Conservation (phyloP, 2,797 vertebrate species). For the Spizella passerina region DNA sequence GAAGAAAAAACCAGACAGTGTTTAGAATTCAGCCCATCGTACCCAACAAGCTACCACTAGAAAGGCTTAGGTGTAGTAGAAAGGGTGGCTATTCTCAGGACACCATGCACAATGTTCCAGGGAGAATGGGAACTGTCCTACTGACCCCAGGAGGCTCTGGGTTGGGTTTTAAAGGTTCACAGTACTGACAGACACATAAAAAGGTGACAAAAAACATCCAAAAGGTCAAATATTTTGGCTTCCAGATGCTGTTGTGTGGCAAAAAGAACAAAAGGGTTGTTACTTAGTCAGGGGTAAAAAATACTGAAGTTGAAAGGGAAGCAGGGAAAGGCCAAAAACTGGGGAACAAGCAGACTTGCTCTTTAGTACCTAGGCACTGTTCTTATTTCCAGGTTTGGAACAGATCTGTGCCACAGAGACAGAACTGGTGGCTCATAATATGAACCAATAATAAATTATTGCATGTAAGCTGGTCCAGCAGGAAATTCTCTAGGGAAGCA, state of each 20-base stretch:
- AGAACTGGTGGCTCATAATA: background rate
- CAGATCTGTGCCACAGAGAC: background rate
- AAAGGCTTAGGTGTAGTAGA: background rate
- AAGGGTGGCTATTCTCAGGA: background rate
- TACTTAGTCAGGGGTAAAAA: background rate
- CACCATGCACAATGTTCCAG: background rate
- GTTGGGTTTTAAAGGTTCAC: background rate
- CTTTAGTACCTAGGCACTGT: background rate
- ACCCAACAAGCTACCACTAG: background rate
- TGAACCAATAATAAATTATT: slow-evolving; percentile 24
- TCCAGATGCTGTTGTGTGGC: slow-evolving; percentile 6
- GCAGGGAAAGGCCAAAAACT: background rate
- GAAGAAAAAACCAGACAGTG: background rate
- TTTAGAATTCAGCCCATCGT: background rate
- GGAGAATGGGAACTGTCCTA: background rate
- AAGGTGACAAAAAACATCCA: slow-evolving; percentile 13
- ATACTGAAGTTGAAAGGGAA: background rate
- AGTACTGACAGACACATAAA: slow-evolving; percentile 3
- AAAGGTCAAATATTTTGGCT: slow-evolving; percentile 53
- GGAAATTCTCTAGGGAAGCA: slow-evolving; percentile 32
- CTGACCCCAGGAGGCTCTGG: background rate
- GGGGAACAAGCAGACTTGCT: background rate
- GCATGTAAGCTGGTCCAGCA: background rate
- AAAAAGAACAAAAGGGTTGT: background rate
- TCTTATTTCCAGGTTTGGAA: slow-evolving; percentile 13